Percentiles rank a stretch among this genome's conserved stretches.
Conservation (phyloP, 1,140 invertebrate genomes). For the Zaprionus gabonicus region DNA sequence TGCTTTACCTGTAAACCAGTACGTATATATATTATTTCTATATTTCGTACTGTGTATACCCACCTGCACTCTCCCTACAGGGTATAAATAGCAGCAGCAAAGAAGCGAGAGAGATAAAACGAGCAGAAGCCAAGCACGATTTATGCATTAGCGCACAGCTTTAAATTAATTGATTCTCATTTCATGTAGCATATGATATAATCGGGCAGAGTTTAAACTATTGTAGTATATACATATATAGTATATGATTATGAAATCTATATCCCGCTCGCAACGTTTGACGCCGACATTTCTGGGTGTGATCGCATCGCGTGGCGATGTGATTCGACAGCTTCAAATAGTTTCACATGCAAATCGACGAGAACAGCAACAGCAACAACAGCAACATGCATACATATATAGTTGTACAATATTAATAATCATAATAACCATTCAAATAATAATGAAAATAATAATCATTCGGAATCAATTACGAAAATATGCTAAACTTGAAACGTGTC, state of each 20-base stretch:
- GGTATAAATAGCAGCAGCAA: background rate
- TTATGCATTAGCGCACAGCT: slow-evolving; percentile 21
- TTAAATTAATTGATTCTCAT: slow-evolving; percentile 5
- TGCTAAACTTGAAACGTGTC: slow-evolving; percentile 66
- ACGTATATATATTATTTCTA: too few relatives aligned
- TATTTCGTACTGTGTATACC: background rate
- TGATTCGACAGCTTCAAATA: slow-evolving; percentile 10
- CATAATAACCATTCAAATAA: slow-evolving; percentile 24
- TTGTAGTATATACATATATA: background rate
- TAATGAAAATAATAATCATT: slow-evolving; percentile 56
- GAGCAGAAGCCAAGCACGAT: slow-evolving; percentile 16
- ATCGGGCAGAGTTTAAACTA: background rate
- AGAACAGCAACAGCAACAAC: background rate
- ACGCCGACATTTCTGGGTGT: slow-evolving; percentile 39
- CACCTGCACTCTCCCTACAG: background rate
- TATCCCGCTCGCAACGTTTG: background rate
- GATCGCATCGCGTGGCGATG: slow-evolving; percentile 10
- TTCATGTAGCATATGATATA: slow-evolving; percentile 3
- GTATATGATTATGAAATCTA: slow-evolving; percentile 6
- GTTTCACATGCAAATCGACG: slow-evolving; percentile 35
- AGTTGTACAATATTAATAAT: slow-evolving; percentile 7
- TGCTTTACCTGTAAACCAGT: too few relatives aligned
- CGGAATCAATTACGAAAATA: slow-evolving; percentile 68
- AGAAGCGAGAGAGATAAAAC: slow-evolving; percentile 28
- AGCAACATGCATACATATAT: background rate